Base-by-base conservation (phyloP, 2,797 vertebrate species). In the Ctenopoma multispine region DNA sequence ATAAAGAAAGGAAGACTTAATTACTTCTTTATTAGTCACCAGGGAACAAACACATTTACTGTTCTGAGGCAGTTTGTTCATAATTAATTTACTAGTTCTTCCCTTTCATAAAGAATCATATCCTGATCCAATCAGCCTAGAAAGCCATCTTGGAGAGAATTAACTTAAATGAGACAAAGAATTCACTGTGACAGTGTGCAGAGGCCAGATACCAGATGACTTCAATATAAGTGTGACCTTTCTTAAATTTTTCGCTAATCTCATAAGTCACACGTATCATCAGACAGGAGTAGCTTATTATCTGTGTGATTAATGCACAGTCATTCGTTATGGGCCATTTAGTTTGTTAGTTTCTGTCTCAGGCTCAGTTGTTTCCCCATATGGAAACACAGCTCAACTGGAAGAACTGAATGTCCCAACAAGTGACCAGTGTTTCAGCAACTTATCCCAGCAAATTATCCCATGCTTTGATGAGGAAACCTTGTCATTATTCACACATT, bases 161-260 rank as follows among this genome's bases (percentile, higher is more conserved):
- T 55, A 14, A 43, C 54, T 43, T 15, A 17, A 36, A 17, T 21
- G 18, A 76, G 44, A 86, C 84, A 75, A 73, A 72, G 80, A 34
- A 55, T 34, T 11, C 21, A 21, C 47, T 81, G 77, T 87, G 24
- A 56, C 1, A 3, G 12, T 13, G 38, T 62, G 60, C n/a, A 21
- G 66, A 63, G 54, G 62, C 62, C 75, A 57, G n/a, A 66, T 8
- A 46, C 43, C 72, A 57, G 69, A 77, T 57, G 78, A 80, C 77
- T 75, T 43, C 36, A 69, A 66, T 17, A n/a, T 12, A 44, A 58
- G 78, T 24, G 17, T 66, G 74, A 81, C 72, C 58, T n/a, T 10
- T 3, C 55, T 63, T 78, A 40, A 72, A 73, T 75, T 66, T 61
- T 75, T 66, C 24, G 18, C 38, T 82, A 84, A 87, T 84, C 63